phyloP scores from a whole-genome alignment of 2,113 vertebrate species.

The Rhinichthys klamathensis region DNA sequence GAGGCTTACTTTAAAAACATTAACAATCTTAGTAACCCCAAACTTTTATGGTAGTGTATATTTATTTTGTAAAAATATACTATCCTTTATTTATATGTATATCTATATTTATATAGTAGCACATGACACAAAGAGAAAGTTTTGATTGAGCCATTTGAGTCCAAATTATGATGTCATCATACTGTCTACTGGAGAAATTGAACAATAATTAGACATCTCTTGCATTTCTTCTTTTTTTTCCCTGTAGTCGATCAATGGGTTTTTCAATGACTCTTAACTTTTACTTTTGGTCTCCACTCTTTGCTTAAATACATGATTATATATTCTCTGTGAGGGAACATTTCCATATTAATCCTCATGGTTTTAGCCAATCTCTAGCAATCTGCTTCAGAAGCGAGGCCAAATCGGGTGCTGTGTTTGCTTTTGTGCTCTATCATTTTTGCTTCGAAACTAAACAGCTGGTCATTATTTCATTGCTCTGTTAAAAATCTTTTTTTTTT shows the following conservation, averaged over 20 bases:
- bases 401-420: conserved; percentile 58
- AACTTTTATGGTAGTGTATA: too few relatives aligned
- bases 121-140: not conserved
- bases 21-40: too few relatives aligned
- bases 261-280: not conserved
- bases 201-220: not conserved
- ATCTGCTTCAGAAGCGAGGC: conserved; percentile 61
- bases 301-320: conserved; percentile 46
- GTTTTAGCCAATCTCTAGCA: conserved; percentile 53
- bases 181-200: not conserved
- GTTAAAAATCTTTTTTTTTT: conserved; percentile 42
- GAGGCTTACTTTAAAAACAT: too few relatives aligned
- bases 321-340: conserved; percentile 62
- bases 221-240: not conserved
- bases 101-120: too few relatives aligned
- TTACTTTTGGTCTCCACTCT: not conserved
- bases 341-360: conserved; percentile 44
- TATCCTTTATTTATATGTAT: not conserved
- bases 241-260: not conserved
- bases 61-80: too few relatives aligned
- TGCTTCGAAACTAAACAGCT: conserved; percentile 68
- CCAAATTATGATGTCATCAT: not conserved
- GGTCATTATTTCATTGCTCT: conserved; percentile 53
- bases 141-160: not conserved
- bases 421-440: conserved; percentile 60